Base-by-base conservation (phyloP, 2,113 vertebrate genomes). In the Trachemys scripta region DNA sequence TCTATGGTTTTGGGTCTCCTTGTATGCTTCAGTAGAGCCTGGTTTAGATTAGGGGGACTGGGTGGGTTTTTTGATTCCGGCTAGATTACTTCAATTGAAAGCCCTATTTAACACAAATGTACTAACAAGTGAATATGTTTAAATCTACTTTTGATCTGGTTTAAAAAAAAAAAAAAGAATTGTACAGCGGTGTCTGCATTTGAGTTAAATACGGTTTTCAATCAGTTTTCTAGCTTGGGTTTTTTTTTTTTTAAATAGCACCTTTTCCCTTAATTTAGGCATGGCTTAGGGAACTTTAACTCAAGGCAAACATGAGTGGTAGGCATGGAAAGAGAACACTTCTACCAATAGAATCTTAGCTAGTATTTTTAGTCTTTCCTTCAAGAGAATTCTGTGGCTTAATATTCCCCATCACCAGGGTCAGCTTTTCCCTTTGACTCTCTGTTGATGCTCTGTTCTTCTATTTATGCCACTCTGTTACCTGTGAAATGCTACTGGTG, bases 321-420 rank as follows among this genome's bases (percentile, higher is more conserved):
- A 54, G 22, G 72, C 51, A 56, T 45, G 75, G 65, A 56, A 31
- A 35, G 91, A 83, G 20, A 1, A 4, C 0, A 4, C 3, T 69
- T 9, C 3, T 3, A 14, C 91, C 38, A 65, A 25, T 62, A 13
- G 80, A 86, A 62, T 14, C 13, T 78, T 47, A 13, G 42, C 42
- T 47, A 47, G 25, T 75, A 38, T 11, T 6, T 81, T 38, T 31
- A 24, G 14, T 80, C 69, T 82, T 10, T 93, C 94, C 78, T 92
- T 94, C 20, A n/a, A 96, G 94, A 92, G 96, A 91, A 92, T 93
- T 79, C 62, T 38, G 94, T 93, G 95, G 79, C 93, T 97, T 91
- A 87, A 90, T 88, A 93, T 75, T 83, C 90, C 80, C 42, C 91
- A 87, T 91, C 84, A n/a, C 87, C 95, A 25, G 94, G 90, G 85